phyloP scores from a whole-genome alignment of 2,113 vertebrate species.

The Sardina pilchardus region DNA sequence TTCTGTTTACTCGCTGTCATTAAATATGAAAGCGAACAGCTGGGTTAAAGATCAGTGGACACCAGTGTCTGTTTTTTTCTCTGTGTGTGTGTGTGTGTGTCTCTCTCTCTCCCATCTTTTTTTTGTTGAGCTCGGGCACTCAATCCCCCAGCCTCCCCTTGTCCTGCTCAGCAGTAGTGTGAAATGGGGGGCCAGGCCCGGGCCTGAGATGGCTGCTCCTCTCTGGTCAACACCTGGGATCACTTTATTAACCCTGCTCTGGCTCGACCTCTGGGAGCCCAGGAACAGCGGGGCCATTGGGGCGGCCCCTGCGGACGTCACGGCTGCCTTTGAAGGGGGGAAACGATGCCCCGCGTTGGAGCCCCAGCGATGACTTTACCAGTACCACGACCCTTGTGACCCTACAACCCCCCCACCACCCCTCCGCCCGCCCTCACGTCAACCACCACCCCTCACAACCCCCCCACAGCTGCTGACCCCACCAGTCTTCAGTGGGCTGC shows the following conservation, averaged over 20 bases:
- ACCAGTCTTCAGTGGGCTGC: slow-evolving; percentile 58
- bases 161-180: slow-evolving; percentile 50
- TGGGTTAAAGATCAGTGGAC: slow-evolving; percentile 10
- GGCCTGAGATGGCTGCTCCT: slow-evolving; percentile 55
- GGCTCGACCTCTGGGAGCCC: slow-evolving; percentile 68
- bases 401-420: slow-evolving; percentile 51
- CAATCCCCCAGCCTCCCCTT: neutral
- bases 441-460: slow-evolving; percentile 33
- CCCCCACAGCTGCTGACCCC: slow-evolving; percentile 65
- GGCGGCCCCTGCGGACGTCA: slow-evolving; percentile 63
- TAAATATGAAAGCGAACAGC: neutral
- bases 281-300: slow-evolving; percentile 68
- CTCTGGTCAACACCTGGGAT: slow-evolving; percentile 78
- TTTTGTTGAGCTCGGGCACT: neutral
- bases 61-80: slow-evolving; percentile 45
- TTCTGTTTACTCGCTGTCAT: neutral
- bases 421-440: slow-evolving; percentile 44
- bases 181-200: slow-evolving; percentile 58
- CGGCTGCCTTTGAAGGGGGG: slow-evolving; percentile 70
- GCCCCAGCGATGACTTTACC: slow-evolving; percentile 77
- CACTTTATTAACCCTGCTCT: slow-evolving; percentile 80
- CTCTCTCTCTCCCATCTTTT: neutral
- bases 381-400: slow-evolving; percentile 69
- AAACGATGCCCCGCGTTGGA: slow-evolving; percentile 65
- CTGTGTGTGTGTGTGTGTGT: neutral